phyloP scores from a whole-genome alignment of 2,888 invertebrate species.

The Bombyx huttoni region DNA sequence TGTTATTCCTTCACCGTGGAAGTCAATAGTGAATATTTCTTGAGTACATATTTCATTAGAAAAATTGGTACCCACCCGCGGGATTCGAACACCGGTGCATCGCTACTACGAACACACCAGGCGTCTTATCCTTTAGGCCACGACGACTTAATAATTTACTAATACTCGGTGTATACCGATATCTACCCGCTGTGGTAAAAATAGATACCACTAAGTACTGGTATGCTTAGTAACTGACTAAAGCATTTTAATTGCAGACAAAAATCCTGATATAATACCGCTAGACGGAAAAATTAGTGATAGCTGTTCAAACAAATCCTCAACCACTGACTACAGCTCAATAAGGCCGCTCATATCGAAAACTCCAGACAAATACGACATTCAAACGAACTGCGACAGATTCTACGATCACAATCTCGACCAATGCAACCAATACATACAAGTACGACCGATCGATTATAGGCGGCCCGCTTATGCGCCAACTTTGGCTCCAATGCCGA shows the following conservation, averaged over 20 bases:
- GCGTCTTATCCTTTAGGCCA: too few species aligned
- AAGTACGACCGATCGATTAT: slow-evolving; percentile 51
- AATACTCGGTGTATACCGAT: too few species aligned
- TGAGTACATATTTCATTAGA: too few species aligned
- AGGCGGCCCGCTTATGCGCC: slow-evolving; percentile 34
- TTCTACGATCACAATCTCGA: slow-evolving; percentile 53
- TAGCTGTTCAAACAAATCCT: slow-evolving; percentile 59
- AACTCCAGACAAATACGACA: slow-evolving; percentile 50
- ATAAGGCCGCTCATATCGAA: slow-evolving; percentile 55
- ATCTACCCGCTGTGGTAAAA: too few species aligned
- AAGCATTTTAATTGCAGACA: slow-evolving; percentile 36
- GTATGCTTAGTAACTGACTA: slow-evolving; percentile 12
- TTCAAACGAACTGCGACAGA: slow-evolving; percentile 39
- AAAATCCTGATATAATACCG: slow-evolving; percentile 66
- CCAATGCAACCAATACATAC: slow-evolving; percentile 51
- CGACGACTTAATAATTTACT: too few species aligned
- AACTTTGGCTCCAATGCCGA: slow-evolving; percentile 31
- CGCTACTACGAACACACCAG: too few species aligned
- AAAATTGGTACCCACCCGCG: too few species aligned
- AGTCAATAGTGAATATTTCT: too few species aligned
- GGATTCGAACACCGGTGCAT: too few species aligned
- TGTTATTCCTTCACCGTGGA: too few species aligned
- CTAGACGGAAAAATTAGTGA: slow-evolving; percentile 63
- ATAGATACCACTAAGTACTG: too few species aligned
- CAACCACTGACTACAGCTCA: slow-evolving; percentile 56